phyloP scores from a whole-genome alignment of 2,113 vertebrate genomes.

The Oreochromis niloticus region DNA sequence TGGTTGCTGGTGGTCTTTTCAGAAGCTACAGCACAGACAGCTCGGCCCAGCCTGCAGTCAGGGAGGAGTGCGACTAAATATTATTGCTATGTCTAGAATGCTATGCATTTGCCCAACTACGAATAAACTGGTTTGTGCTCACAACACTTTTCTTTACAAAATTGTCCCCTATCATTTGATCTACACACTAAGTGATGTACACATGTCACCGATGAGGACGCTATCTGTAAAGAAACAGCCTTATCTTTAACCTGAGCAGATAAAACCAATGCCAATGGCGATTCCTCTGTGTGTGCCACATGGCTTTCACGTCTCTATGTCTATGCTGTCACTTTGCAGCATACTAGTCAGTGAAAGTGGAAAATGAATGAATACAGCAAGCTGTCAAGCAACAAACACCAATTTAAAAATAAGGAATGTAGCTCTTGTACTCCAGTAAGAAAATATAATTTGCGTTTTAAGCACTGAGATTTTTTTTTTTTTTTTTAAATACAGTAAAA shows the following conservation, averaged over 20 bases:
- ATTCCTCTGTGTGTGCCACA: neutral
- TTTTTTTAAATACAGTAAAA: neutral
- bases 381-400: neutral
- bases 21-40: constrained; percentile 28
- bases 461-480: neutral
- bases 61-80: constrained; percentile 21
- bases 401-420: neutral
- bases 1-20: constrained; percentile 37
- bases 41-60: constrained; percentile 21
- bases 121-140: neutral
- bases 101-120: neutral
- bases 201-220: neutral
- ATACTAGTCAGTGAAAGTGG: neutral
- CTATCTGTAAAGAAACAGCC: neutral
- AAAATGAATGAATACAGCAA: neutral
- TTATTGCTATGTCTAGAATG: constrained; percentile 15
- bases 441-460: neutral
- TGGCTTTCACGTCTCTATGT: neutral
- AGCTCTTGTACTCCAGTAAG: neutral
- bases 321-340: neutral
- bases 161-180: neutral
- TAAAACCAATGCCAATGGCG: neutral
- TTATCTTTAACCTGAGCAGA: neutral
- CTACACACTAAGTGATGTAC: neutral
- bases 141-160: neutral